These are phyloP conservation scores for Sardinella longiceps DNA, from an alignment of 2,797 vertebrate genomes.

Conservation along the genomic window DNA sequence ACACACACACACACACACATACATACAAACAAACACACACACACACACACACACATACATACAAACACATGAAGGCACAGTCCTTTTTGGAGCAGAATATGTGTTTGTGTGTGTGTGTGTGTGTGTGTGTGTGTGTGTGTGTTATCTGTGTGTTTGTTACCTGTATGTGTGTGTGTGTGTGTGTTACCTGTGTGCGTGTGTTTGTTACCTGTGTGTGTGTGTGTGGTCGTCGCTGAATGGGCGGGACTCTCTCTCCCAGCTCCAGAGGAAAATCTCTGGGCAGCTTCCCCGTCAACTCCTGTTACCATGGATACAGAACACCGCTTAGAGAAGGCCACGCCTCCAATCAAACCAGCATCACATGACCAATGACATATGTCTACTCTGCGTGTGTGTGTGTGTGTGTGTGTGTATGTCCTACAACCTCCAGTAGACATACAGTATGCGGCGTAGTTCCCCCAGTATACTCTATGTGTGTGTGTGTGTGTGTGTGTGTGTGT, in stretches of 20 bases:
- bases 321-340: background rate
- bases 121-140: background rate
- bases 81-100: too few relatives aligned
- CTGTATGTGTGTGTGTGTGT: conserved; percentile 9
- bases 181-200: background rate
- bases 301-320: conserved; percentile 28
- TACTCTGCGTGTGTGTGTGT: background rate
- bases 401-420: background rate
- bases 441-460: background rate
- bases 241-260: conserved; percentile 83
- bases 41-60: too few relatives aligned
- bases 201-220: conserved; percentile 48
- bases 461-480: too few relatives aligned
- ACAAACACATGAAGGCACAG: too few relatives aligned
- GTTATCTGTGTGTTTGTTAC: background rate
- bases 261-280: conserved; percentile 84
- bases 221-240: conserved; percentile 74
- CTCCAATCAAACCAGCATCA: background rate
- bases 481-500: too few relatives aligned
- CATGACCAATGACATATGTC: background rate
- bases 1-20: background rate
- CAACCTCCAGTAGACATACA: background rate
- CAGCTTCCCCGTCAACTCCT: conserved; percentile 89
- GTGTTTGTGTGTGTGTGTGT: background rate
- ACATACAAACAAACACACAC: too few relatives aligned